These are phyloP conservation scores for Lampropteryx suffumata DNA, from an alignment of 2,888 invertebrate species.

Conservation along the genomic window DNA sequence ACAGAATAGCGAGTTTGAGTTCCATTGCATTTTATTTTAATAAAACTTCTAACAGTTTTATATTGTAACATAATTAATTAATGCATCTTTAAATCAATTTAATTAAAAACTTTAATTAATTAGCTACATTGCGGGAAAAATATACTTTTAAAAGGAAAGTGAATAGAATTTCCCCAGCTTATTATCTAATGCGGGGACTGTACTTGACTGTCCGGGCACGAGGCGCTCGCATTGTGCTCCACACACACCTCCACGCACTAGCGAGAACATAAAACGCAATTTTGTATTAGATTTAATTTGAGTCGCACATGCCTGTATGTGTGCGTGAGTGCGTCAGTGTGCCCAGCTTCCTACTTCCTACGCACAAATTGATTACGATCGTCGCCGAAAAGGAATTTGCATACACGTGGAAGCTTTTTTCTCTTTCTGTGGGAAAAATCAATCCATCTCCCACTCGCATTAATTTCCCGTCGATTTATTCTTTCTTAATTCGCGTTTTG, in stretches of 20 bases:
- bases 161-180: background rate
- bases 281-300: constrained; percentile 84
- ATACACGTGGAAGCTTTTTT: constrained; percentile 62
- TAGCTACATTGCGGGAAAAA: no score
- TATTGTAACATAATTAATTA: no score
- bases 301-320: constrained; percentile 51
- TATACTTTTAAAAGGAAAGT: background rate
- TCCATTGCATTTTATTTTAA: no score
- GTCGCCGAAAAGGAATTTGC: constrained; percentile 78
- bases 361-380: constrained; percentile 82
- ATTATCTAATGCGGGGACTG: constrained; percentile 52
- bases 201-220: constrained; percentile 64
- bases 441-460: constrained; percentile 44
- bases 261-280: constrained; percentile 81
- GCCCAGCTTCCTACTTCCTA: constrained; percentile 67
- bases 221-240: constrained; percentile 73
- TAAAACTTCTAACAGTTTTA: no score
- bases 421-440: constrained; percentile 50
- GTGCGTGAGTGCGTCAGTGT: constrained; percentile 48
- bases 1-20: no score
- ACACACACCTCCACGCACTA: constrained; percentile 75
- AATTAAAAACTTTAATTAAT: no score
- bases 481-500: constrained; percentile 37
- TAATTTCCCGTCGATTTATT: constrained; percentile 52
- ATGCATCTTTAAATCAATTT: no score